These are phyloP conservation scores for Grantiella picta DNA, from an alignment of 2,113 vertebrate species.

Conservation along the genomic window DNA sequence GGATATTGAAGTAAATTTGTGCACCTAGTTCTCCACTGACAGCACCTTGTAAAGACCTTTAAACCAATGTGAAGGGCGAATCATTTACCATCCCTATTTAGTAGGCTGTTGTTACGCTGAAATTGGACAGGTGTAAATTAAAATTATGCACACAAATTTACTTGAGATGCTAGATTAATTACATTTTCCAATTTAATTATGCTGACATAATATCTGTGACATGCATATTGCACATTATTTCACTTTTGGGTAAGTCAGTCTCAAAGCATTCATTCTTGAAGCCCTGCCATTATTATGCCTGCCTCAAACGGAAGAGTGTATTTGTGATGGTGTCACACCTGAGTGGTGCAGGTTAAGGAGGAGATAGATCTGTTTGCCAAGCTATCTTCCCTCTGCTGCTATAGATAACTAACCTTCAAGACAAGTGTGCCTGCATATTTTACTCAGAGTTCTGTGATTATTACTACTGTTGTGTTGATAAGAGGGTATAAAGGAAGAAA, in stretches of 20 bases:
- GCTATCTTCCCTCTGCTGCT: background rate
- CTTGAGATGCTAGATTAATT: constrained; percentile 12
- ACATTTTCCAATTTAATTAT: background rate
- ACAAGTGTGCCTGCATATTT: background rate
- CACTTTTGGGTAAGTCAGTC: background rate
- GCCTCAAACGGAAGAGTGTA: background rate
- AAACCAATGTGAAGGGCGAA: background rate
- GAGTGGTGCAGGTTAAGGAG: background rate
- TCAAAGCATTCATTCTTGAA: background rate
- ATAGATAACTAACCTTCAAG: background rate
- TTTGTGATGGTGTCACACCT: background rate
- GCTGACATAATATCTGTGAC: background rate
- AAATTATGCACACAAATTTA: background rate
- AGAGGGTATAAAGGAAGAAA: background rate
- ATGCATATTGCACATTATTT: background rate
- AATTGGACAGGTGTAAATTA: background rate
- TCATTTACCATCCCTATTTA: background rate
- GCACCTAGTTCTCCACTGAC: background rate
- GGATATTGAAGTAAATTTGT: background rate
- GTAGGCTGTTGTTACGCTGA: background rate
- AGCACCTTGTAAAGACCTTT: background rate
- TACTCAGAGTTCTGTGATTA: background rate
- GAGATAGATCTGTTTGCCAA: background rate
- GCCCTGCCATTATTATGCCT: background rate
- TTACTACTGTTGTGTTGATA: background rate